Evolutionary conservation across 2,113 vertebrate species (phyloP).

Genomic region (Elanoides forficatus): DNA sequence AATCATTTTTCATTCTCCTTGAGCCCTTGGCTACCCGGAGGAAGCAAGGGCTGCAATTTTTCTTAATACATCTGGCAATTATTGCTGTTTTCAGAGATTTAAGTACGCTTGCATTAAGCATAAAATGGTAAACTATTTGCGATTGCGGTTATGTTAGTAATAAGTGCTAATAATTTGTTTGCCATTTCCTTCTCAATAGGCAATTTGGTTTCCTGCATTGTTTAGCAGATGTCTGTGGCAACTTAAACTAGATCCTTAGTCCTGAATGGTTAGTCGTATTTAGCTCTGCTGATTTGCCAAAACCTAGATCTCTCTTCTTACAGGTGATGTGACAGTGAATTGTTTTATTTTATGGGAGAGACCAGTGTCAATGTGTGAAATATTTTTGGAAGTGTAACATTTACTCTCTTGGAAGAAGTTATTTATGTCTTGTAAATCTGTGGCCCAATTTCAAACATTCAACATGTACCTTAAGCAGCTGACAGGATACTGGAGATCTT

Average conservation of each 20-base stretch:
- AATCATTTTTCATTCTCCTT: constrained; percentile 31
- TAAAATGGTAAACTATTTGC: neutral
- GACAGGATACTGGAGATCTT: neutral
- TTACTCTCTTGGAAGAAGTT: neutral
- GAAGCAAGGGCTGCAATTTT: constrained; percentile 9
- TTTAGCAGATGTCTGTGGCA: neutral
- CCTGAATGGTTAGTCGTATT: neutral
- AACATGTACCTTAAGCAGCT: neutral
- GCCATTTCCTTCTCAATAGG: neutral
- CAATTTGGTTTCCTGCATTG: neutral
- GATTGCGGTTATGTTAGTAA: neutral
- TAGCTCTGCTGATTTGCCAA: neutral
- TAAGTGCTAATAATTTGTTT: neutral
- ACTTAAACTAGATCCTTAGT: neutral
- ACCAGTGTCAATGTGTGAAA: neutral
- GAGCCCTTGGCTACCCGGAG: neutral
- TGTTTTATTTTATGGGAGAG: neutral
- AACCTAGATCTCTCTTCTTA: neutral
- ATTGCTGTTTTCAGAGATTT: neutral
- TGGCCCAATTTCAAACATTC: neutral
- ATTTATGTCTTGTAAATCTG: neutral
- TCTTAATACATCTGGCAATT: neutral
- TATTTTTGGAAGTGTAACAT: neutral
- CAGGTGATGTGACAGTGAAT: neutral
- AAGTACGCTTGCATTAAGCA: neutral